Percentiles rank a stretch among this genome's conserved stretches.
These are phyloP conservation scores for Epizoanthus scotinus DNA, from an alignment of 92 coral and sea anemone species.

Conservation along the genomic window DNA sequence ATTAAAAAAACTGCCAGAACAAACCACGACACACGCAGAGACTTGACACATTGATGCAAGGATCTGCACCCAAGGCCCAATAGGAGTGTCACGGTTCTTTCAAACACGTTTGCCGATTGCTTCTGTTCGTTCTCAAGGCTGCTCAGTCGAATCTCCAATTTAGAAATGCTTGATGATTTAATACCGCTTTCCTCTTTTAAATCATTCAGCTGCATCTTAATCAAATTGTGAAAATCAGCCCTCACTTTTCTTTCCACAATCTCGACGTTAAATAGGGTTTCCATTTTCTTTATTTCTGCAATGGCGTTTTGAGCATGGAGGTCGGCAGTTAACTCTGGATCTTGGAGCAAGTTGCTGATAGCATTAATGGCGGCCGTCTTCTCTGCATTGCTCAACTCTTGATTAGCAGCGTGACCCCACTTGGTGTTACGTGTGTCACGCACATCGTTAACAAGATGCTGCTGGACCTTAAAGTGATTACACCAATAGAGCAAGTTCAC, in stretches of 20 bases:
- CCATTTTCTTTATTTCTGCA: constrained; percentile 42
- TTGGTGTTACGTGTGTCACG: constrained; percentile 61
- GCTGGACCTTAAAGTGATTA: constrained; percentile 45
- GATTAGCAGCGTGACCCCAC: constrained; percentile 87
- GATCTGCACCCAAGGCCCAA: too few species aligned
- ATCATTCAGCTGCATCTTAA: neutral
- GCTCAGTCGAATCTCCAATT: too few species aligned
- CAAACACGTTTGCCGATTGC: too few species aligned
- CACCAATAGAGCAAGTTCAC: constrained; percentile 70
- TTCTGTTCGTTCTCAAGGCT: too few species aligned
- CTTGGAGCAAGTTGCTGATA: constrained; percentile 58
- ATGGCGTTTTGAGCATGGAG: constrained; percentile 51
- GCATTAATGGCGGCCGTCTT: constrained; percentile 55
- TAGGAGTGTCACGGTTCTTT: too few species aligned
- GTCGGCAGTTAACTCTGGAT: constrained; percentile 63
- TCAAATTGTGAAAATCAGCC: neutral
- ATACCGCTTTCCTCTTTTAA: too few species aligned
- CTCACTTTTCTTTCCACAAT: constrained; percentile 34
- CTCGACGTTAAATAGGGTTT: constrained; percentile 41
- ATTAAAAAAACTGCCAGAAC: neutral
- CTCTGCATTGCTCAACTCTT: constrained; percentile 52
- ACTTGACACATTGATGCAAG: too few species aligned
- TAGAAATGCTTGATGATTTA: too few species aligned
- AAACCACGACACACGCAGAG: neutral
- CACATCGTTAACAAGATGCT: constrained; percentile 40